Base-by-base conservation (phyloP, 2,888 invertebrate species). In the Spatulosminthurus flaviceps region DNA sequence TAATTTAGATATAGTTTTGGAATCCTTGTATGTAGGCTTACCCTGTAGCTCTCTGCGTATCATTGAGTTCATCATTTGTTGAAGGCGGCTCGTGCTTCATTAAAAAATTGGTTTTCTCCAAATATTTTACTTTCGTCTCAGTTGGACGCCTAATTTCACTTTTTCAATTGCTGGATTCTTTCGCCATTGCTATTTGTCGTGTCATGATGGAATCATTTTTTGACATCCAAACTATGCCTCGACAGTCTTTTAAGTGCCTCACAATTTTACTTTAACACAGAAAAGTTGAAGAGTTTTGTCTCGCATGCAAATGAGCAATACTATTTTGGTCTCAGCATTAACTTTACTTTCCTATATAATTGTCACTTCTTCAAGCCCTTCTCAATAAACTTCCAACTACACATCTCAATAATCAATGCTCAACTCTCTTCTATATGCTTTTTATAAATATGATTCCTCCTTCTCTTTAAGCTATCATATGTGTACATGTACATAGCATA, bases 61-160 rank as follows among this genome's bases (percentile, higher is more conserved):
- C 67, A 67, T 28, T 26, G 67, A 67, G 29, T 26, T 67, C 28
- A 67, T 67, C 28, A n/a, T n/a, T 67, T 67, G 67, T 67, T 28
- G 67, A 72, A n/a, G 71, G 71, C 71, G 71, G 51, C 43, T 72
- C 75, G 75, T 75, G 75, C 64, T 75, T 41, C 66, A 64, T 75
- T 75, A 42, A 51, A 61, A 75, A 75, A 75, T 75, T 61, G 66
- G 28, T 75, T 75, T 75, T 75, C 75, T 75, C 75, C 75, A 75
- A 75, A 75, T 61, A 64, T 70, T 70, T 70, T 42, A 41, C 70
- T 70, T 70, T 41, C 42, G 21, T 70, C 70, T 21, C 70, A 41
- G 70, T 41, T 41, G 70, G 70, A 29, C n/a, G 21, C 29, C 42
- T 70, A n/a, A 21, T 70, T 70, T 70, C 24, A 70, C 34, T 70